A percentile compares a stretch with the other conserved stretches of the same genome.
Conservation (phyloP, 2,888 invertebrate species). For the Drosophila crucigera region DNA sequence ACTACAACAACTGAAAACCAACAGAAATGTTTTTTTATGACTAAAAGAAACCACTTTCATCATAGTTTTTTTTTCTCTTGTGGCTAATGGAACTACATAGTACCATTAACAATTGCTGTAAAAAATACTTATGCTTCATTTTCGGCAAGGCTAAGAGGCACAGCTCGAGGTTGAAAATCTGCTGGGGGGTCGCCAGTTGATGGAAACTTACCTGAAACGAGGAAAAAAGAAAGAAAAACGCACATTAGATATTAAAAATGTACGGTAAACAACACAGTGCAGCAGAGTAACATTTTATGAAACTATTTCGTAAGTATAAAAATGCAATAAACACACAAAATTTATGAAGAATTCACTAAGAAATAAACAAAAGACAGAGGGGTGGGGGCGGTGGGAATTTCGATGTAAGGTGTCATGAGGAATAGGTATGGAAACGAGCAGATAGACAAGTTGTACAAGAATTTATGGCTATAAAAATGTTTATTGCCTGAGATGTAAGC, state of each 20-base stretch:
- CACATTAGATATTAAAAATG: constrained; percentile 69
- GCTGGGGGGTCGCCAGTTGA: constrained; percentile 2
- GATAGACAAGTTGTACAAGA: constrained; percentile 51
- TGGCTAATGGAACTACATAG: constrained; percentile 13
- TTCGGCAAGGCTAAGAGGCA: neutral
- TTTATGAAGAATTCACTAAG: constrained; percentile 76
- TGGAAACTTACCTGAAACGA: constrained; percentile 75
- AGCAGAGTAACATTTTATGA: constrained; percentile 26
- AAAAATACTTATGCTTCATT: constrained; percentile 29
- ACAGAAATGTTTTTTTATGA: neutral
- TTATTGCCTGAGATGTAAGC: constrained; percentile 68
- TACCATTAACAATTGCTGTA: constrained; percentile 15
- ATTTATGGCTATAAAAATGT: constrained; percentile 79
- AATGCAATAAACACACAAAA: constrained; percentile 77
- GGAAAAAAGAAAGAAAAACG: constrained; percentile 43
- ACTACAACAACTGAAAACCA: constrained; percentile 2
- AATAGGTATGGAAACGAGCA: constrained; percentile 7
- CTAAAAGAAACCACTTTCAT: constrained; percentile 16
- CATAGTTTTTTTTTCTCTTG: neutral
- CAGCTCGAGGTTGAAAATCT: neutral
- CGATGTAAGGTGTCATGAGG: neutral
- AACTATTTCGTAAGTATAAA: constrained; percentile 62
- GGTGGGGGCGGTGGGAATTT: neutral
- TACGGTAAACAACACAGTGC: constrained; percentile 41
- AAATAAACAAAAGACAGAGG: constrained; percentile 20